Base-by-base conservation (phyloP, 2,797 vertebrate species). In the Glossophaga mutica region DNA sequence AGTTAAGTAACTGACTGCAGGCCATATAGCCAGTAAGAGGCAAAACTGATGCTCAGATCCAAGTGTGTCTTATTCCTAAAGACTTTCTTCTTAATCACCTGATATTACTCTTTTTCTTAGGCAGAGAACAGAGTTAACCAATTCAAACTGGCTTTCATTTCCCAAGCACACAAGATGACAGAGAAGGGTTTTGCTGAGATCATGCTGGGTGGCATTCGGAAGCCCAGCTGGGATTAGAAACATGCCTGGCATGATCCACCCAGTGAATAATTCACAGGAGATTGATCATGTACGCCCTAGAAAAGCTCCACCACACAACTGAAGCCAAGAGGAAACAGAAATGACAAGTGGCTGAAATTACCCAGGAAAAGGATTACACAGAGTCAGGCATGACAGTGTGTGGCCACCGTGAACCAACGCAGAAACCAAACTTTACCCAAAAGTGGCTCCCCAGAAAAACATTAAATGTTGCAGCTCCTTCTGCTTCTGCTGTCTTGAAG, bases 341-440 rank as follows among this genome's bases (percentile, higher is more conserved):
- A 73, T 42, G 46, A 77, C 71, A 92, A 85, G 29, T 59, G 76
- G 34, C 62, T 85, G 78, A 78, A 89, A 85, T 73, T 48, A 79
- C 34, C 50, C 52, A 48, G 85, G n/a, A 67, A 67, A 88, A 65
- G 37, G 52, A 39, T 62, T n/a, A 21, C 21, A 22, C 32, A 0
- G 7, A 68, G 32, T 46, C 55, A 65, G 32, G n/a, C 22, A 22
- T 68, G 57, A 22, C 24, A 68, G 39, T 21, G 6, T 44, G 8
- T 70, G 78, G 50, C 46, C 48, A 1, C 62, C 24, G 16, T 24
- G 52, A 87, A 34, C 37, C 50, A 65, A 96, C 70, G 37, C 22
- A 55, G 57, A 87, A 95, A 92, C 84, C 97, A 86, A 87, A 93
- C 70, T 90, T 96, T 62, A 9, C 73, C 73, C 59, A 22, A 68